Percentiles rank a stretch among this genome's conserved stretches.
phyloP scores from a whole-genome alignment of 2,888 invertebrate genomes.

The Mongoloraphidia duomilia region DNA sequence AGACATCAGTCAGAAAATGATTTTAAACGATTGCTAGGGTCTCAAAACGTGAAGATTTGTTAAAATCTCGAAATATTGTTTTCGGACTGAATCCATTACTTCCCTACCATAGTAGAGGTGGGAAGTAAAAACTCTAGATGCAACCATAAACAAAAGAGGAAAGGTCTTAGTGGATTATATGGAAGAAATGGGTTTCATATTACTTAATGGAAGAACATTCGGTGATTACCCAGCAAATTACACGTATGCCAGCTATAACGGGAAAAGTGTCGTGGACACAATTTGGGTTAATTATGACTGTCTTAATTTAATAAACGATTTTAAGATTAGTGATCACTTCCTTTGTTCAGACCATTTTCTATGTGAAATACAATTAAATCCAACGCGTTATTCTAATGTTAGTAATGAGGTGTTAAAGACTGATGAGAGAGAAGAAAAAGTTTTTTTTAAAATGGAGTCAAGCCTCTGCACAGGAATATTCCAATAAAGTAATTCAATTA shows the following conservation, averaged over 20 bases:
- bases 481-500: no score
- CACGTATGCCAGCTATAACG: neutral
- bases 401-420: neutral
- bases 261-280: neutral
- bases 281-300: neutral
- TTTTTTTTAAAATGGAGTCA: neutral
- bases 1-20: no score
- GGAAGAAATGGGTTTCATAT: neutral
- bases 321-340: neutral
- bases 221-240: neutral
- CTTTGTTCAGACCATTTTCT: neutral
- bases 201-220: neutral
- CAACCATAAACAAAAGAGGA: neutral
- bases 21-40: no score
- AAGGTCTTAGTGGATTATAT: neutral
- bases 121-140: no score
- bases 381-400: neutral
- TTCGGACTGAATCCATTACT: no score
- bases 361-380: neutral
- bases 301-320: neutral
- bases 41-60: no score
- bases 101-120: no score
- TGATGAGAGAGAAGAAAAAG: neutral
- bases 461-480: no score
- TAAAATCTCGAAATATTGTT: no score